Conservation (phyloP, 2,113 vertebrate species). For the Anguilla rostrata region DNA sequence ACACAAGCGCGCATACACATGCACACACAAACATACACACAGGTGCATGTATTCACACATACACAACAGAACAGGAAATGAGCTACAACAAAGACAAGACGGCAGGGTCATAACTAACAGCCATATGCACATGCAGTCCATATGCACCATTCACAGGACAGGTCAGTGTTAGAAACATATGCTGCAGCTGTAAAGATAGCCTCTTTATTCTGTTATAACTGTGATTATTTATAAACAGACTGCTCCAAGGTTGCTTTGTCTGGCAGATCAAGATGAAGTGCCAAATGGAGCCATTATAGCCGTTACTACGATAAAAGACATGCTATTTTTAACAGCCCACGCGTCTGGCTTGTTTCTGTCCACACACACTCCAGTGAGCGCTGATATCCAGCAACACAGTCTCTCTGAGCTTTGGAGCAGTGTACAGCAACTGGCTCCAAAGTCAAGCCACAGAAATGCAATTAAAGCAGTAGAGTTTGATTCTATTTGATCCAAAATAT, state of each 20-base stretch:
- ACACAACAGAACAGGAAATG: constrained; percentile 16
- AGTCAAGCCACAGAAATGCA: neutral
- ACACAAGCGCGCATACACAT: neutral
- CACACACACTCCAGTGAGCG: neutral
- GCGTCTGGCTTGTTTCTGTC: neutral
- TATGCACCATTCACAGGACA: neutral
- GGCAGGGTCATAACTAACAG: neutral
- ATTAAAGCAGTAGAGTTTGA: neutral
- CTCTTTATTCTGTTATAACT: neutral
- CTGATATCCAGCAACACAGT: neutral
- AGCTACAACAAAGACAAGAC: constrained; percentile 7
- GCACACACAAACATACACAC: neutral
- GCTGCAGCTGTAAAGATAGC: neutral
- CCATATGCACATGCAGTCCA: neutral
- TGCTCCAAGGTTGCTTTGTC: neutral
- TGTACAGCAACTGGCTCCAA: neutral
- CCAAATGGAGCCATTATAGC: neutral
- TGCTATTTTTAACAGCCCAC: neutral
- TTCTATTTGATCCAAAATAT: neutral
- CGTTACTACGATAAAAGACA: neutral
- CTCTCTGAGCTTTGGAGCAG: neutral
- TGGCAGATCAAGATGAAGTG: neutral
- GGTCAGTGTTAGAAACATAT: neutral
- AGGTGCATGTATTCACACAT: neutral
- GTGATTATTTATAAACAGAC: neutral